These are phyloP conservation scores for Cryptocephalus moraei DNA, from an alignment of 2,888 invertebrate species.

Conservation along the genomic window DNA sequence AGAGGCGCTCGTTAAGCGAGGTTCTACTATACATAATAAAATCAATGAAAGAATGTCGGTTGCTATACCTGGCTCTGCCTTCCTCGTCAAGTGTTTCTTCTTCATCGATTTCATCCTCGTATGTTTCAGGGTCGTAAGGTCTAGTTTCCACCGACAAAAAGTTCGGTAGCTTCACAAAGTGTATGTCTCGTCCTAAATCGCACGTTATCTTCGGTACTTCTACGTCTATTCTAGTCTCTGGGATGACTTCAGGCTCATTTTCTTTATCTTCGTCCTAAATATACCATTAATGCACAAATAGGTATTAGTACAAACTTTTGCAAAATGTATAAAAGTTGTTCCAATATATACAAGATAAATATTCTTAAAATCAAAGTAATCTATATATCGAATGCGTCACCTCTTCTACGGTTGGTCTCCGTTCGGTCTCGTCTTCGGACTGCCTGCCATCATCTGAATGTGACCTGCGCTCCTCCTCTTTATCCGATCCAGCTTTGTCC, in stretches of 20 bases:
- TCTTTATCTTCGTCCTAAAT: conserved; percentile 53
- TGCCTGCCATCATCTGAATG: conserved; percentile 24
- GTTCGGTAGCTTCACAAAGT: conserved; percentile 95
- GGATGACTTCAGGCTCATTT: conserved; percentile 68
- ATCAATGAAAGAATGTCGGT: not conserved
- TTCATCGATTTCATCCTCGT: conserved; percentile 98
- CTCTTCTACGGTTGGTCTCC: conserved; percentile 18
- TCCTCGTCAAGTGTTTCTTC: conserved; percentile 97
- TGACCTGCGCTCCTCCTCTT: conserved; percentile 26
- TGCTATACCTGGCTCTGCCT: conserved; percentile 70
- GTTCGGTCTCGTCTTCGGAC: conserved; percentile 19
- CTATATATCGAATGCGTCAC: conserved; percentile 6
- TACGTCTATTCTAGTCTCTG: conserved; percentile 92
- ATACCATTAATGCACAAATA: not conserved
- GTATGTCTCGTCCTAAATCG: conserved; percentile 83
- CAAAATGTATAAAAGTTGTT: not conserved
- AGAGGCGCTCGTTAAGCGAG: too few species aligned
- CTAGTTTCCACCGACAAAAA: conserved; percentile 96
- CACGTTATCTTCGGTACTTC: conserved; percentile 93
- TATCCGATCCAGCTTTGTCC: conserved; percentile 30
- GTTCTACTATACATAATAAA: not conserved
- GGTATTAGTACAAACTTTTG: not conserved
- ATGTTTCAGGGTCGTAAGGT: conserved; percentile 88
- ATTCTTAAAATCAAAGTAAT: too few species aligned
- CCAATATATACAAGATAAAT: too few species aligned